Evolutionary conservation across 2,888 invertebrate species (phyloP).

Genomic region (Petrolisthes cinctipes): DNA sequence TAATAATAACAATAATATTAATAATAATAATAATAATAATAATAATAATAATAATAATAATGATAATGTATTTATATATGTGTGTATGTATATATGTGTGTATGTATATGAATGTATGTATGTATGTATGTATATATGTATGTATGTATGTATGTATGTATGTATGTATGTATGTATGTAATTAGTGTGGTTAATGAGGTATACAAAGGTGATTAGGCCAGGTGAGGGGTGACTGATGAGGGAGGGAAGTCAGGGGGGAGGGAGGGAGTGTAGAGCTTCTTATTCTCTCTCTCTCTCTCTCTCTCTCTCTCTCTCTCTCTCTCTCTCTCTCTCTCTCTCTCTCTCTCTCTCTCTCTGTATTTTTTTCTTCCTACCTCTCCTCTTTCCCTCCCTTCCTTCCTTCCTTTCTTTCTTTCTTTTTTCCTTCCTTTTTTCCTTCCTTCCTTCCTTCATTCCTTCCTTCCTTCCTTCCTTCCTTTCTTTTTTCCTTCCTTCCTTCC

Average conservation of each 20-base stretch:
- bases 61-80: too few relatives aligned
- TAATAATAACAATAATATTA: too few relatives aligned
- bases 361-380: conserved; percentile 19
- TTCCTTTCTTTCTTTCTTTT: not conserved
- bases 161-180: too few relatives aligned
- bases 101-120: not conserved
- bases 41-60: too few relatives aligned
- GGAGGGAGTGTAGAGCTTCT: not conserved
- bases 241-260: not conserved
- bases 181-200: too few relatives aligned
- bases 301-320: conserved; percentile 26
- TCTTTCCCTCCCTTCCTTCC: not conserved
- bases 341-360: too few relatives aligned
- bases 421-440: not conserved
- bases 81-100: too few relatives aligned
- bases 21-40: too few relatives aligned
- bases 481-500: conserved; percentile 23
- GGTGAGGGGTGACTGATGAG: too few relatives aligned
- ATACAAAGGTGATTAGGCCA: too few relatives aligned
- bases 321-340: conserved; percentile 18
- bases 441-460: not conserved
- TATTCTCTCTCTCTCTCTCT: not conserved
- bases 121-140: too few relatives aligned
- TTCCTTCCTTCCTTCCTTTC: conserved; percentile 23
- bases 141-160: too few relatives aligned